phyloP scores from a whole-genome alignment of 2,888 invertebrate genomes.

The Strigamia maritima region DNA sequence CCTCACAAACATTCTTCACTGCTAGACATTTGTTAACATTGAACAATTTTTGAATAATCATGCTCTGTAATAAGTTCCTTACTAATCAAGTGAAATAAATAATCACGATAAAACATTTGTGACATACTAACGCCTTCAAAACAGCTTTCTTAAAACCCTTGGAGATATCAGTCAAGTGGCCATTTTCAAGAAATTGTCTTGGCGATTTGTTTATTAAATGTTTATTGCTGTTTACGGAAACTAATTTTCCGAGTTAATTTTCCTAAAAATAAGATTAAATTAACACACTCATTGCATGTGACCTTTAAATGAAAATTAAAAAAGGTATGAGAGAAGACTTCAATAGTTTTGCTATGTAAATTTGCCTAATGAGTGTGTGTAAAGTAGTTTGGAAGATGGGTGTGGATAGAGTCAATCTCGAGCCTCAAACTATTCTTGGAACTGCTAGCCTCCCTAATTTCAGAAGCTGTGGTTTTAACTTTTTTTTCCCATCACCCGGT shows the following conservation, averaged over 20 bases:
- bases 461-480: constrained; percentile 12
- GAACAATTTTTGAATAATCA: no score
- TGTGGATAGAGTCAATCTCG: neutral
- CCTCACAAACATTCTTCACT: no score
- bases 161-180: no score
- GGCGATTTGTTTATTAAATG: no score
- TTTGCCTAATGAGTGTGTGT: constrained; percentile 4
- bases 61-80: no score
- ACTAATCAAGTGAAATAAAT: no score
- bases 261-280: neutral
- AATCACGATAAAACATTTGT: no score
- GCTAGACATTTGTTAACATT: no score
- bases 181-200: no score
- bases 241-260: neutral
- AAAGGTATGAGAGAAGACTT: neutral
- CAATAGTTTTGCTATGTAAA: constrained; percentile 10
- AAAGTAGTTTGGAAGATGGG: neutral
- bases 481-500: neutral
- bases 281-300: neutral
- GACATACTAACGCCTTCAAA: no score
- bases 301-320: neutral
- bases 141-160: no score
- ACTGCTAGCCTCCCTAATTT: constrained; percentile 21
- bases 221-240: neutral
- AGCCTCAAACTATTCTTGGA: neutral